Evolutionary conservation across 1,140 invertebrate species (phyloP).

Genomic region (Bradysia coprophila): DNA sequence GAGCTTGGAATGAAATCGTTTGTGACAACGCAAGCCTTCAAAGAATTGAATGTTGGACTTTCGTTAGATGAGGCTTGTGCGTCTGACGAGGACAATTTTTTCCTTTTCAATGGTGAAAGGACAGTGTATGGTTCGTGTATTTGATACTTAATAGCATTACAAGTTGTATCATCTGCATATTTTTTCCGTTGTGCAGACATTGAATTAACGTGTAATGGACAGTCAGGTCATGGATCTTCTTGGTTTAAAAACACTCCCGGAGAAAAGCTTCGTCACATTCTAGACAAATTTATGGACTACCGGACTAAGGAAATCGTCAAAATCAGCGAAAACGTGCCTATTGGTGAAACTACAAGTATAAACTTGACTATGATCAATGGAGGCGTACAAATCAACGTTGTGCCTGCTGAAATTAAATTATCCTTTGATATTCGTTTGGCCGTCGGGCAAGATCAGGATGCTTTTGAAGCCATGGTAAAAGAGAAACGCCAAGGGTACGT

Average conservation of each 20-base stretch:
- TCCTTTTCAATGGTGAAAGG: slow-evolving; percentile 58
- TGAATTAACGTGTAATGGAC: slow-evolving; percentile 39
- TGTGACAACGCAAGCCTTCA: slow-evolving; percentile 43
- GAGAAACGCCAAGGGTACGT: slow-evolving; percentile 21
- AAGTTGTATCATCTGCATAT: too few relatives aligned
- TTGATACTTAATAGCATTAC: too few relatives aligned
- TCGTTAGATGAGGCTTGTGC: slow-evolving; percentile 61
- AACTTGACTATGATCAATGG: slow-evolving; percentile 69
- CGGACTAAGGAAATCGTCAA: slow-evolving; percentile 30
- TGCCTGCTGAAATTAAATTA: slow-evolving; percentile 55
- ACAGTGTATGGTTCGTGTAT: slow-evolving; percentile 40
- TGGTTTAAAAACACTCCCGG: slow-evolving; percentile 56
- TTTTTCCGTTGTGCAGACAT: too few relatives aligned
- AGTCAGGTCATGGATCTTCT: slow-evolving; percentile 63
- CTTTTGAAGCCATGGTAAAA: slow-evolving; percentile 45
- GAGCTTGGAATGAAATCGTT: slow-evolving; percentile 47
- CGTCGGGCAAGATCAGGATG: slow-evolving; percentile 37
- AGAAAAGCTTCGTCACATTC: slow-evolving; percentile 49
- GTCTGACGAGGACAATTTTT: slow-evolving; percentile 38
- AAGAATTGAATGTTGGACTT: slow-evolving; percentile 55
- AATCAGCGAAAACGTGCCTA: slow-evolving; percentile 31
- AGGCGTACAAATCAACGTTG: slow-evolving; percentile 71
- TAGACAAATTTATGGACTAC: slow-evolving; percentile 54
- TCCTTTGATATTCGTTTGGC: slow-evolving; percentile 63
- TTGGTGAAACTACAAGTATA: slow-evolving; percentile 60